These are phyloP conservation scores for Cheilosia soror DNA, from an alignment of 2,888 invertebrate genomes.

Conservation along the genomic window DNA sequence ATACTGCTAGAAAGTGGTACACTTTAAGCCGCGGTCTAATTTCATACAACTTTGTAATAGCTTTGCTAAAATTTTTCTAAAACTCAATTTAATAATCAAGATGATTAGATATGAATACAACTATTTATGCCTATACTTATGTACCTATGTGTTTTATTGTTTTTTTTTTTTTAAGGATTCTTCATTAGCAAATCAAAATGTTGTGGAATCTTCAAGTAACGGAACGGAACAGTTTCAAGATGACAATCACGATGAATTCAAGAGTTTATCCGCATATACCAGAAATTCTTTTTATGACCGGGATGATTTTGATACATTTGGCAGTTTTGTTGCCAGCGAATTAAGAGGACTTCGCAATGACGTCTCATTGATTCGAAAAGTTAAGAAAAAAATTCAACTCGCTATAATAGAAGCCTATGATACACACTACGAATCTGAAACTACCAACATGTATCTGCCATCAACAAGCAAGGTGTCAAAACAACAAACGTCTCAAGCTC, in stretches of 20 bases:
- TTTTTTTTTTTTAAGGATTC: no score
- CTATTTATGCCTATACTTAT: no score
- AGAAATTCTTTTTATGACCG: not conserved
- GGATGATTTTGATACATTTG: not conserved
- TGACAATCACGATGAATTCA: not conserved
- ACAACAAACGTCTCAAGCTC: not conserved
- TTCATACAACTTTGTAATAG: no score
- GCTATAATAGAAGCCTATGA: not conserved
- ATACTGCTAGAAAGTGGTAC: no score
- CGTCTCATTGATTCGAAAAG: not conserved
- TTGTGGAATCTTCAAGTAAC: no score
- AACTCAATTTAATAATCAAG: no score
- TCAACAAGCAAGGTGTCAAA: not conserved
- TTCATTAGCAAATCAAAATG: no score
- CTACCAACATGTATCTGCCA: not conserved
- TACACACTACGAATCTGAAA: not conserved
- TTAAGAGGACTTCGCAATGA: not conserved
- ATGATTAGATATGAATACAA: no score
- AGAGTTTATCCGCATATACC: not conserved
- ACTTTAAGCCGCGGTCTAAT: no score
- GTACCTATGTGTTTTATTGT: no score
- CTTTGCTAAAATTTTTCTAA: no score
- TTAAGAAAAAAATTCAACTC: not conserved
- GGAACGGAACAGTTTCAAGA: not conserved
- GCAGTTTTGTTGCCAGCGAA: not conserved